Conservation (phyloP, 1,140 invertebrate genomes). For the Dolichoris vasculosae region DNA sequence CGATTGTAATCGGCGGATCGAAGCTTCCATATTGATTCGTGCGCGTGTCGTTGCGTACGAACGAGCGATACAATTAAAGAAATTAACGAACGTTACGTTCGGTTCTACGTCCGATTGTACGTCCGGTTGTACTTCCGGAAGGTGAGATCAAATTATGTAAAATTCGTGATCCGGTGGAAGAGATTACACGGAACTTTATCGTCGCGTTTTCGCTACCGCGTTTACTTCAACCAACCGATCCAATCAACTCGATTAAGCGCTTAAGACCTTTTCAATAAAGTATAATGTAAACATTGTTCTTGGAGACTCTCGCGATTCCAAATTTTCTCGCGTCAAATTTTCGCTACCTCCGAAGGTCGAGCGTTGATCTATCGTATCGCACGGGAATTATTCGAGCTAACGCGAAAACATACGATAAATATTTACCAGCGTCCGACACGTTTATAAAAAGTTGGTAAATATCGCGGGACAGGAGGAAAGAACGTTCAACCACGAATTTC, state of each 20-base stretch:
- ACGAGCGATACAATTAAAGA: background rate
- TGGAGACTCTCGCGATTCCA: background rate
- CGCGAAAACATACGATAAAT: background rate
- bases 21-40: slow-evolving; percentile 17
- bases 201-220: background rate
- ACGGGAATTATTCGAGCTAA: too few species aligned
- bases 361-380: too few species aligned
- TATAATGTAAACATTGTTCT: background rate
- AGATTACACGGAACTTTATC: background rate
- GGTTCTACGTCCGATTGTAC: background rate
- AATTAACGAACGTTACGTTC: background rate
- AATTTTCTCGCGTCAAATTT: background rate
- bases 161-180: slow-evolving; percentile 18
- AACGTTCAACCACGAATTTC: too few species aligned
- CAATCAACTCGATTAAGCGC: background rate
- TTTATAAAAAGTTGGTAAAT: background rate
- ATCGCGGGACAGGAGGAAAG: background rate
- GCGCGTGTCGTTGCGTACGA: background rate
- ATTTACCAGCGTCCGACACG: background rate
- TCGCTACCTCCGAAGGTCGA: too few species aligned
- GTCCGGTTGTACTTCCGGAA: background rate
- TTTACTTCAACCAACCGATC: background rate
- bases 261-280: background rate
- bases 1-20: background rate
- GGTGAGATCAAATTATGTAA: slow-evolving; percentile 34